phyloP scores from a whole-genome alignment of 2,888 invertebrate genomes.

The Epinotia brunnichana region DNA sequence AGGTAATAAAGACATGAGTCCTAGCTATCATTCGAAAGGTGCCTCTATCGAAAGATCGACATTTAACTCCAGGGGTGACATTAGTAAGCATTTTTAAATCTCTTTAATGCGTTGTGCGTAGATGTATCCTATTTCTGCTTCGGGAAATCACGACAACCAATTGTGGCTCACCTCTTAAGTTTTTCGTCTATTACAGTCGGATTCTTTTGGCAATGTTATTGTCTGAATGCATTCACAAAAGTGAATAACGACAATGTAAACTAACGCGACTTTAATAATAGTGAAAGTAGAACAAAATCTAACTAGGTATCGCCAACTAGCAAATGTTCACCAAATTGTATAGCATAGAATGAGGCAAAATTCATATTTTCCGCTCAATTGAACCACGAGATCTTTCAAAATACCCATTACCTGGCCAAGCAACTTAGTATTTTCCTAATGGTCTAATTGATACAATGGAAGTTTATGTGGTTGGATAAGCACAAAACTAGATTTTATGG shows the following conservation, averaged over 20 bases:
- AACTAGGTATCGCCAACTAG: no score
- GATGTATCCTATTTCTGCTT: neutral
- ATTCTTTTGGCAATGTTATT: neutral
- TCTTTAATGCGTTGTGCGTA: neutral
- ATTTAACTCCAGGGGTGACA: slow-evolving; percentile 74
- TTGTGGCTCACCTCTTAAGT: neutral
- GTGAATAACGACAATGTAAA: neutral
- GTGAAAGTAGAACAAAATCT: slow-evolving; percentile 1
- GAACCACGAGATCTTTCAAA: no score
- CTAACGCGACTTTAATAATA: neutral
- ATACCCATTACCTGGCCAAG: no score
- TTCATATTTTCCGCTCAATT: no score
- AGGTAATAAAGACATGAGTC: slow-evolving; percentile 70
- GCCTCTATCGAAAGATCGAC: slow-evolving; percentile 80
- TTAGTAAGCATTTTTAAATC: slow-evolving; percentile 62
- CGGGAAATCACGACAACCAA: neutral
- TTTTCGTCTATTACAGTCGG: neutral
- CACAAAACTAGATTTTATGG: no score
- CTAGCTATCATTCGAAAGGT: slow-evolving; percentile 74
- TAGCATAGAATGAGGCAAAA: no score
- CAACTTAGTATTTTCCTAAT: no score
- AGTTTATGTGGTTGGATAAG: no score
- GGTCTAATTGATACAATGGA: no score
- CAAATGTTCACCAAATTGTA: no score
- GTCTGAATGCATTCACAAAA: neutral